These are phyloP conservation scores for Synergus gifuensis DNA, from an alignment of 2,888 invertebrate species.

Conservation along the genomic window DNA sequence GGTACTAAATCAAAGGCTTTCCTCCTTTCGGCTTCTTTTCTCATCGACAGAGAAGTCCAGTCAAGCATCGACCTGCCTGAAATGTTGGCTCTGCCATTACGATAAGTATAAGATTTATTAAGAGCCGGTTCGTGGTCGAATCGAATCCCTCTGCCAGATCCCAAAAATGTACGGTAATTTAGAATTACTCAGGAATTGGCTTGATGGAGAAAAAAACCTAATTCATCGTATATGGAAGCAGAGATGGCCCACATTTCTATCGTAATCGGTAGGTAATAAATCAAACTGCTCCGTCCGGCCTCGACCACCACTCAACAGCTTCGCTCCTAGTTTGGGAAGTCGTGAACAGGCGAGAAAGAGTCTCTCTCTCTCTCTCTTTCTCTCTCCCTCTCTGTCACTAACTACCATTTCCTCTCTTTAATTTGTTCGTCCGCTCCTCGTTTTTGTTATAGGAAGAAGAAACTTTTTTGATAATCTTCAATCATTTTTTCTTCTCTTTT, in stretches of 20 bases:
- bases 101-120: slow-evolving; percentile 27
- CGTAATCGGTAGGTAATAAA: slow-evolving; percentile 29
- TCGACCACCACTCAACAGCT: neutral
- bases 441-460: slow-evolving; percentile 14
- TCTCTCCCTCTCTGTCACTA: slow-evolving; percentile 1
- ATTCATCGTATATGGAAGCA: slow-evolving; percentile 11
- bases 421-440: slow-evolving; percentile 3
- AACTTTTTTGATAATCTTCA: slow-evolving; percentile 17
- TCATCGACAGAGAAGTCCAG: slow-evolving; percentile 23
- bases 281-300: slow-evolving; percentile 17
- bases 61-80: neutral
- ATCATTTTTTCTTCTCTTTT: neutral
- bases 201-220: slow-evolving; percentile 4
- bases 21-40: slow-evolving; percentile 8
- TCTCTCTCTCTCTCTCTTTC: slow-evolving; percentile 10
- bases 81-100: slow-evolving; percentile 4
- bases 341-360: slow-evolving; percentile 19
- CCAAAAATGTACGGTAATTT: slow-evolving; percentile 1
- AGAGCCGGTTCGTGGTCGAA: neutral
- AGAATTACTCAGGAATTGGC: neutral
- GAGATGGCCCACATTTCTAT: slow-evolving; percentile 25
- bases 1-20: slow-evolving; percentile 37
- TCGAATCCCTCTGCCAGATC: slow-evolving; percentile 5
- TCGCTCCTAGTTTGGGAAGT: slow-evolving; percentile 17
- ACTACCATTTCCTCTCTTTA: slow-evolving; percentile 23